A percentile compares a stretch with the other conserved stretches of the same genome.
Evolutionary conservation across 2,113 vertebrate genomes (phyloP).

Genomic region (Damaliscus lunatus): DNA sequence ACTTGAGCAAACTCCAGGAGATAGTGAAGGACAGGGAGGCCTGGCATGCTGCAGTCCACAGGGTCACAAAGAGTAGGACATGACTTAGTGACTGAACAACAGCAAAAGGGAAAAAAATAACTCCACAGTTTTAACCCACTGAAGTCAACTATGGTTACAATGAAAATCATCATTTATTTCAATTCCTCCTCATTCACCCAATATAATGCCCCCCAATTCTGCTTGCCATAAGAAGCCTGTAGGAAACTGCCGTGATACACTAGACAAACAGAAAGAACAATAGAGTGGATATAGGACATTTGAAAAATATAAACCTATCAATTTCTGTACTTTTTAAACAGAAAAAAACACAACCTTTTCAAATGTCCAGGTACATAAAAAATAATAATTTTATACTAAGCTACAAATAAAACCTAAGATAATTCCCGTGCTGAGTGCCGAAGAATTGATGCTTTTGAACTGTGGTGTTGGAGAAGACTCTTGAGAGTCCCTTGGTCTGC

Average conservation of each 20-base stretch:
- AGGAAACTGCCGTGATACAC: neutral
- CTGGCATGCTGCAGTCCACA: neutral
- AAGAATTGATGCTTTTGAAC: no score
- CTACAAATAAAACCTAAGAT: no score
- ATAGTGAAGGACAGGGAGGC: neutral
- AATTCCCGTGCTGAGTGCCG: rapidly evolving
- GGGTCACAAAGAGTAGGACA: neutral
- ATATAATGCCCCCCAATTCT: neutral
- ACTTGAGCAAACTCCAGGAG: neutral
- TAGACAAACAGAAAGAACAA: neutral
- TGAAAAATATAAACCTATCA: neutral
- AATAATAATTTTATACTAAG: no score
- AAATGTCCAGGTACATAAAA: neutral
- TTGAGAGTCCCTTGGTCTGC: no score
- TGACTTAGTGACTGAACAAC: neutral
- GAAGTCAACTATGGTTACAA: neutral
- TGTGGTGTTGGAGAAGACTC: no score
- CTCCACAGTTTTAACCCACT: neutral
- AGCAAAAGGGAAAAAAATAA: neutral
- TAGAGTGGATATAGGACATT: neutral
- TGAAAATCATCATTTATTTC: neutral
- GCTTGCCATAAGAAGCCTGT: neutral
- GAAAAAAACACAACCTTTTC: neutral
- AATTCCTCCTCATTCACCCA: neutral
- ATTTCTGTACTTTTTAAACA: neutral